phyloP scores from a whole-genome alignment of 2,113 vertebrate genomes.

The Lycocorax pyrrhopterus region DNA sequence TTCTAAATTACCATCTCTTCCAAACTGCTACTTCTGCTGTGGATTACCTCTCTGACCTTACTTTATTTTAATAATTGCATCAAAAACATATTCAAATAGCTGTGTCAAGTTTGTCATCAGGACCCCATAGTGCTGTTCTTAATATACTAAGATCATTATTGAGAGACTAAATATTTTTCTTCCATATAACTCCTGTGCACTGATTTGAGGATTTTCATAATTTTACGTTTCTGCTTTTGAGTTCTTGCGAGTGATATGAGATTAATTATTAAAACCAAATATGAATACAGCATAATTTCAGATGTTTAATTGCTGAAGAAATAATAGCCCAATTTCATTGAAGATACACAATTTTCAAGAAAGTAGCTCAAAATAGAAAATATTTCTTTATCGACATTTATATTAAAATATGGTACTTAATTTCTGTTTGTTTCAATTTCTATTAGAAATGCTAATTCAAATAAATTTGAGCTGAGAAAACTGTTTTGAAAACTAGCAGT shows the following conservation, averaged over 20 bases:
- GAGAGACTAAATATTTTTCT: not conserved
- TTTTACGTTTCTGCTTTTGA: not conserved
- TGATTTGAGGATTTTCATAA: not conserved
- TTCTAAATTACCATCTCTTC: not conserved
- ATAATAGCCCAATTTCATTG: not conserved
- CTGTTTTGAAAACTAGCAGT: not conserved
- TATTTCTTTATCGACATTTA: not conserved
- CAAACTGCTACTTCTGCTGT: not conserved
- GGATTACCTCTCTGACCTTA: not conserved
- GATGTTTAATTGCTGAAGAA: not conserved
- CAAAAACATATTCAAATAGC: not conserved
- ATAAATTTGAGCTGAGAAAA: conserved; percentile 6
- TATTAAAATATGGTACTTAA: not conserved
- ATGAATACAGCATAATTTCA: not conserved
- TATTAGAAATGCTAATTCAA: conserved; percentile 1
- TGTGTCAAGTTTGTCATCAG: not conserved
- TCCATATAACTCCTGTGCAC: not conserved
- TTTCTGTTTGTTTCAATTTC: not conserved
- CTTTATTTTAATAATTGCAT: not conserved
- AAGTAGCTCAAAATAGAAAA: not conserved
- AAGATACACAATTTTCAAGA: not conserved
- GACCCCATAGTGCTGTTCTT: not conserved
- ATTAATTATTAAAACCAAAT: not conserved
- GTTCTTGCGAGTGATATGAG: not conserved
- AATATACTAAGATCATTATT: not conserved